Evolutionary conservation across 2,888 invertebrate species (phyloP).

Genomic region (Allolobophora icterica): DNA sequence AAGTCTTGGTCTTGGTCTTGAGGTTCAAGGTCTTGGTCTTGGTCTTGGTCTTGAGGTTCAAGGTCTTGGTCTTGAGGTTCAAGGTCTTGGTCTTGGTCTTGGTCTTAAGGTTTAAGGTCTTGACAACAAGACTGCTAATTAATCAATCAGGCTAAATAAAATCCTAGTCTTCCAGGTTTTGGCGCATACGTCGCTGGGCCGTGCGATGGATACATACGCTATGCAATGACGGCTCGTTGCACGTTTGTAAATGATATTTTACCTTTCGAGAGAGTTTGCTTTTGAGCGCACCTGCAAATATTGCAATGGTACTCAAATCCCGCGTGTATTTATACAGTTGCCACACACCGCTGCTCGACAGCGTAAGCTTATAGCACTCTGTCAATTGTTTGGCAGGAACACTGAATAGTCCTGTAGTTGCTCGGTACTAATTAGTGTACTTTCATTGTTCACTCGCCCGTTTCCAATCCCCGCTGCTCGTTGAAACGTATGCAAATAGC

Average conservation of each 20-base stretch:
- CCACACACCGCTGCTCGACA: background rate
- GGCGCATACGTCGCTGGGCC: background rate
- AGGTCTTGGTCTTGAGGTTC: too few relatives aligned
- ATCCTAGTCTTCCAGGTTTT: background rate
- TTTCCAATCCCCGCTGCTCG: background rate
- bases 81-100: too few relatives aligned
- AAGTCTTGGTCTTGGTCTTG: too few relatives aligned
- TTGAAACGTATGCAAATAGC: background rate
- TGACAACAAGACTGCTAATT: too few relatives aligned
- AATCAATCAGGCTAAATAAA: background rate
- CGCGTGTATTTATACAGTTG: background rate
- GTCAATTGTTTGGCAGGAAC: background rate
- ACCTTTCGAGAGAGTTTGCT: too few relatives aligned
- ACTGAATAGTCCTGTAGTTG: background rate
- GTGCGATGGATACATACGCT: background rate
- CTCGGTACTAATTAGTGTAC: background rate
- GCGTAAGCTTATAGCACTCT: background rate
- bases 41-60: too few relatives aligned
- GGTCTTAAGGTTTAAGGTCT: too few relatives aligned
- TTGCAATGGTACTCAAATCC: background rate
- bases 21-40: too few relatives aligned
- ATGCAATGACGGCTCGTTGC: background rate
- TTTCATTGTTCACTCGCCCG: background rate
- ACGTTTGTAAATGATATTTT: background rate
- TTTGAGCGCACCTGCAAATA: conserved; percentile 1